Evolutionary conservation across 1,140 invertebrate species (phyloP), one percentile per base, ranked within the genome.

Genomic region (Orussus abietinus): DNA sequence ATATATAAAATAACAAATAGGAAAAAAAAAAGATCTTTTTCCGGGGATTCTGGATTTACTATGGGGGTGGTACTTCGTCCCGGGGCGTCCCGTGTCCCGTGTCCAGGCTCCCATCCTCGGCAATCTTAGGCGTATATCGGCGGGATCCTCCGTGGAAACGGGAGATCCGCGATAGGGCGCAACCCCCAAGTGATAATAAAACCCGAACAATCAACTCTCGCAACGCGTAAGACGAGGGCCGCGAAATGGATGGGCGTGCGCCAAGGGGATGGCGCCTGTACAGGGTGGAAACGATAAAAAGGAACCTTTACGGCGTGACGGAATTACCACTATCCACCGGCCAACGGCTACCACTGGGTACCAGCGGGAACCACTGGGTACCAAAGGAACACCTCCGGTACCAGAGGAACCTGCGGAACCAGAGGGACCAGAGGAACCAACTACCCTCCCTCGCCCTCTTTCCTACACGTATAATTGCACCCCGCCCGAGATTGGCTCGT

Each of bases 221-320:
- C 31, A 40, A 45, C 43, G 50, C 49, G 53, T 58, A 55, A 40
- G 44, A 40, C 44, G 28, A 35, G 20, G 18, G 22, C 17, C 14
- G 22, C 39, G 11, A 11, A 31, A 42, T 39, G 26, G 38, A 10
- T 14, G 38, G 6, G 25, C 12, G 30, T 28, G 31, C 37, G 40
- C 38, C 38, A 35, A 37, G 49, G 38, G 18, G 40, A 50, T 44
- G 40, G 29, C 30, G 42, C 37, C 43, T 46, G 38, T 40, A 46
- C 25, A 33, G 20, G 40, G 22, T 20, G 31, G 30, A 35, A 32
- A 49, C 60, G 55, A 63, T 63, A 62, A 63, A 62, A 61, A 61
- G 47, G 45, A 62, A 59, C 57, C 58, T 63, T 63, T 63, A 63
- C 53, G 56, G 53, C 49, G 52, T 58, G 57, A 58, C 59, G 59